phyloP scores from a whole-genome alignment of 2,888 invertebrate species.

The Desoria tigrina region DNA sequence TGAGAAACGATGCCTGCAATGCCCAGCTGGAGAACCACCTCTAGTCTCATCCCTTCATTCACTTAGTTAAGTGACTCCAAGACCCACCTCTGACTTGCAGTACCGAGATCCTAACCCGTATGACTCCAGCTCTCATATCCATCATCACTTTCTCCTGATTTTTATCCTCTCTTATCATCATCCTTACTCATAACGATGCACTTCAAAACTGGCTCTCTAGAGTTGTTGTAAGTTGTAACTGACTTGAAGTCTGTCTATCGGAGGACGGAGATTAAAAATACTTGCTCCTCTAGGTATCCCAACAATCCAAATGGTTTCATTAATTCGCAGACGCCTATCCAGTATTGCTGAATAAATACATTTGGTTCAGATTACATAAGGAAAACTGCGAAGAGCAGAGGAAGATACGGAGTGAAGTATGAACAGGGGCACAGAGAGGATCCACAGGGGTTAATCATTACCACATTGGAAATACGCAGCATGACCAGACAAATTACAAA shows the following conservation, averaged over 20 bases:
- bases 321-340: too few species aligned
- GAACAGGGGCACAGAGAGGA: background rate
- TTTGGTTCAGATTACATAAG: too few species aligned
- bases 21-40: constrained; percentile 50
- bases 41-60: constrained; percentile 22
- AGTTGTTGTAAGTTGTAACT: too few species aligned
- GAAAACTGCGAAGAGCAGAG: background rate
- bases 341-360: too few species aligned
- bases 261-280: too few species aligned
- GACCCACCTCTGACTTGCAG: constrained; percentile 32
- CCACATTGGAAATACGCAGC: constrained; percentile 50
- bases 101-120: background rate
- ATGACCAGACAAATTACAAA: constrained; percentile 50
- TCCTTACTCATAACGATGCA: background rate
- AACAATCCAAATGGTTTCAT: too few species aligned
- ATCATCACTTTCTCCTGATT: constrained; percentile 10
- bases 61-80: too few species aligned
- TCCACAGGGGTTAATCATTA: constrained; percentile 47
- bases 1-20: constrained; percentile 35
- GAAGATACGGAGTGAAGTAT: background rate
- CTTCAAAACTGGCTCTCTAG: background rate
- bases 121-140: constrained; percentile 27
- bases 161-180: background rate
- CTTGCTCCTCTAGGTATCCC: too few species aligned
- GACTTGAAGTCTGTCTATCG: too few species aligned